Conservation (phyloP, 2,797 vertebrate genomes). For the Poecilia velifera region DNA sequence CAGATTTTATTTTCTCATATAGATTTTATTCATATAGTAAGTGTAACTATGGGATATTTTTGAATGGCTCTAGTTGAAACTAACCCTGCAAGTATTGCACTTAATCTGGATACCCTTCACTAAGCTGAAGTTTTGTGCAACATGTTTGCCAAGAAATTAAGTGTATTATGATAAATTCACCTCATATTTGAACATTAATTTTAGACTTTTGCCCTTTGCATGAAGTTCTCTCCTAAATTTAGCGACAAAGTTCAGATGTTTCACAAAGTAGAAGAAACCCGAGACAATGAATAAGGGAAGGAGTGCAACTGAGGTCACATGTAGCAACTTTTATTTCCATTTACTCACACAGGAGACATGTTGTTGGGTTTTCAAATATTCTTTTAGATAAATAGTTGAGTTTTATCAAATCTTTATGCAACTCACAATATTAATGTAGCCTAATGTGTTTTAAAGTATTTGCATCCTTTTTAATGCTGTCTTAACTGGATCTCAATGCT, state of each 20-base stretch:
- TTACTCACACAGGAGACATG: neutral
- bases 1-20: neutral
- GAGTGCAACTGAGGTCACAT: conserved; percentile 10
- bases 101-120: neutral
- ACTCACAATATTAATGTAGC: neutral
- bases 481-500: neutral
- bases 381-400: neutral
- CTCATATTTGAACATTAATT: neutral
- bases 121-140: neutral
- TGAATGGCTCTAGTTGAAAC: neutral
- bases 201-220: conserved; percentile 64
- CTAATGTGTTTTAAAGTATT: neutral
- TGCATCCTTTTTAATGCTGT: neutral
- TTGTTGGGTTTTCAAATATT: neutral
- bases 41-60: neutral
- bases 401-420: neutral
- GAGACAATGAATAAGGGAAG: conserved; percentile 53
- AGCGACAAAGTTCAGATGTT: conserved; percentile 55
- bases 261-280: conserved; percentile 64
- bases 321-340: neutral
- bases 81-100: neutral
- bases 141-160: neutral
- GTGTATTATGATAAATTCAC: neutral
- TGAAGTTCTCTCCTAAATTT: conserved; percentile 68
- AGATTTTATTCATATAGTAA: too few relatives aligned